phyloP scores from a whole-genome alignment of 2,797 vertebrate species.

The Peromyscus aztecus region DNA sequence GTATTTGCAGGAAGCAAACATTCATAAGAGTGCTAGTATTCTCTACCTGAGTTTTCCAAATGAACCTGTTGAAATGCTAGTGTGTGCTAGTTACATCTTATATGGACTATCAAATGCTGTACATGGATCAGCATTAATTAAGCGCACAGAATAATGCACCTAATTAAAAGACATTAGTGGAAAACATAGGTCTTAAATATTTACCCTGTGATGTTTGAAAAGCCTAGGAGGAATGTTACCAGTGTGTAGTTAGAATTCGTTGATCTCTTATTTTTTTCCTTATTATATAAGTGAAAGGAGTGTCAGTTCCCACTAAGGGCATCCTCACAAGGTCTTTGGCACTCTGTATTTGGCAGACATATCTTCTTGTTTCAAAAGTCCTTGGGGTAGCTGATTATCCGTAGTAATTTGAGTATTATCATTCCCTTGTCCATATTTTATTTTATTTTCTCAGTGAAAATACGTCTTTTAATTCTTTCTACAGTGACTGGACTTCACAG shows the following conservation, averaged over 20 bases:
- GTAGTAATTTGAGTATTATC: background rate
- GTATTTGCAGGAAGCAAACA: conserved; percentile 49
- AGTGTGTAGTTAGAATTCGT: conserved; percentile 16
- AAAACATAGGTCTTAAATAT: conserved; percentile 64
- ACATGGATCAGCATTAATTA: conserved; percentile 63
- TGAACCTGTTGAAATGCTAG: conserved; percentile 18
- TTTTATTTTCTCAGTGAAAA: conserved; percentile 47
- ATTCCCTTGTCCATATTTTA: background rate
- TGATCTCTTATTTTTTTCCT: background rate
- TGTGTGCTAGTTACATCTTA: conserved; percentile 21
- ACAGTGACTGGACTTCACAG: background rate
- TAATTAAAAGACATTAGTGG: conserved; percentile 60
- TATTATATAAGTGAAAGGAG: conserved; percentile 15
- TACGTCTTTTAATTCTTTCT: background rate
- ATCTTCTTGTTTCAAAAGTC: conserved; percentile 50
- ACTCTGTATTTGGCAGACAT: conserved; percentile 4
- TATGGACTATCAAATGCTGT: background rate
- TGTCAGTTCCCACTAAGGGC: background rate
- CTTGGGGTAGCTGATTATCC: background rate
- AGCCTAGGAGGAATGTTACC: conserved; percentile 42
- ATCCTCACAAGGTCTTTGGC: background rate
- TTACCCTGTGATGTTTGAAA: conserved; percentile 37
- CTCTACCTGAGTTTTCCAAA: conserved; percentile 36
- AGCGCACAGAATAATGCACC: conserved; percentile 23
- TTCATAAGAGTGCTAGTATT: background rate